Evolutionary conservation across 1,140 invertebrate species (phyloP), one percentile per base, ranked within the genome.

Genomic region (Magallana ariakensis): DNA sequence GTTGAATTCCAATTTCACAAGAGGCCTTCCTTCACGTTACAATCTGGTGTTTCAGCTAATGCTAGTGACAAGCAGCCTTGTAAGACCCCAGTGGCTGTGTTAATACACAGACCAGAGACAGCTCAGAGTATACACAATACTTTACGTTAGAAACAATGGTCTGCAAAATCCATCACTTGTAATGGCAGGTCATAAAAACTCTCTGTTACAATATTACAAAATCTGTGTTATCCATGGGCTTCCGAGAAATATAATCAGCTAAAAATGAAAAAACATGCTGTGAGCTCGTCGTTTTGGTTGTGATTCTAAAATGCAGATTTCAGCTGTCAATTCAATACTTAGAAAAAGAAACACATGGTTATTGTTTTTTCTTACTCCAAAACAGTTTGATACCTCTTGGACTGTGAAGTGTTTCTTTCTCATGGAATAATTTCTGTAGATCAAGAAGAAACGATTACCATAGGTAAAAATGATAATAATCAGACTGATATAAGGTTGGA

Each of bases 291-390:
- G 58, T 62, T 62, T 62, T 19, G 33, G 33, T 62, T 19, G 19
- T n/a, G 62, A 70, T 70, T 22, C 62, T 7, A 2, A 46, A 70
- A 70, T 70, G 62, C 26, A 19, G 26, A 70, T 22, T 22, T 70
- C 19, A 70, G 16, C 62, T 70, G 62, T 70, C 62, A 70, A 70
- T 70, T 26, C 11, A n/a, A 22, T 70, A 33, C 19, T 70, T 70
- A 22, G 26, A 70, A 26, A 66, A 70, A 70, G 19, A 66, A 70
- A 26, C 62, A 70, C 62, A 70, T 70, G 62, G 62, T 19, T 7
- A 22, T 22, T 70, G 7, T 19, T 70, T 11, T 70, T 22, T 70
- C 62, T 70, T 19, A 7, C 11, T 22, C 62, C 11, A 13, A 70
- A 70, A 70, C 62, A 22, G 62, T 22, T 22, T 19, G 62, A 70